A percentile compares a stretch with the other conserved stretches of the same genome.
phyloP scores from a whole-genome alignment of 2,888 invertebrate species.

The Entomobrya proxima region DNA sequence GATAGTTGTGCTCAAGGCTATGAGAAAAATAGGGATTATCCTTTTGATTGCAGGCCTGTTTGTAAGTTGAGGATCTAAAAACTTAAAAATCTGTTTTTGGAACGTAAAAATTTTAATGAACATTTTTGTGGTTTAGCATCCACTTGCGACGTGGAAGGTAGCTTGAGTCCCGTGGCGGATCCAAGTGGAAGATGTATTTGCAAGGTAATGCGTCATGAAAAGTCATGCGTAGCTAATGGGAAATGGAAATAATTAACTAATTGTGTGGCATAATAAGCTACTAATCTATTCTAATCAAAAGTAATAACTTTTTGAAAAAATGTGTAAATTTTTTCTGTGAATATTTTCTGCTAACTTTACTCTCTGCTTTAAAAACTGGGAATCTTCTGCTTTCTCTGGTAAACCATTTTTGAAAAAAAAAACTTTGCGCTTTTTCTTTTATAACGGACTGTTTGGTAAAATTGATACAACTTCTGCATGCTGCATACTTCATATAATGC shows the following conservation, averaged over 20 bases:
- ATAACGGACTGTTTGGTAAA: too few species aligned
- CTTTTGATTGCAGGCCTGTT: slow-evolving; percentile 85
- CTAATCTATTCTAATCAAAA: not conserved
- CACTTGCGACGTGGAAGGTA: slow-evolving; percentile 87
- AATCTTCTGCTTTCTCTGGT: not conserved
- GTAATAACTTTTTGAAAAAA: slow-evolving; percentile 4
- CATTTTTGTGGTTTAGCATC: slow-evolving; percentile 76
- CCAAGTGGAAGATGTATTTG: slow-evolving; percentile 83
- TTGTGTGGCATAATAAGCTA: too few species aligned
- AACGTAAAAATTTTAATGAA: slow-evolving; percentile 10
- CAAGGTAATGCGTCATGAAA: slow-evolving; percentile 80
- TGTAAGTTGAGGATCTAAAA: slow-evolving; percentile 75
- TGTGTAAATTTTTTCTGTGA: not conserved
- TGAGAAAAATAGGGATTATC: slow-evolving; percentile 86
- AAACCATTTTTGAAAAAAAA: not conserved
- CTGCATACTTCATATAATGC: too few species aligned
- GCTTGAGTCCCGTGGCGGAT: slow-evolving; percentile 80
- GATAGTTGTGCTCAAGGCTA: slow-evolving; percentile 88
- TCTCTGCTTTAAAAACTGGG: slow-evolving; percentile 13
- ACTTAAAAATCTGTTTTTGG: not conserved
- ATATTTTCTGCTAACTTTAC: slow-evolving; percentile 28
- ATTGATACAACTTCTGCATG: not conserved
- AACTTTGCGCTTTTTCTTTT: not conserved
- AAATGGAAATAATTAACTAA: not conserved
- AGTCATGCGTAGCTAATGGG: not conserved